phyloP scores from a whole-genome alignment of 2,888 invertebrate genomes.

The Synanthedon andrenaeformis region DNA sequence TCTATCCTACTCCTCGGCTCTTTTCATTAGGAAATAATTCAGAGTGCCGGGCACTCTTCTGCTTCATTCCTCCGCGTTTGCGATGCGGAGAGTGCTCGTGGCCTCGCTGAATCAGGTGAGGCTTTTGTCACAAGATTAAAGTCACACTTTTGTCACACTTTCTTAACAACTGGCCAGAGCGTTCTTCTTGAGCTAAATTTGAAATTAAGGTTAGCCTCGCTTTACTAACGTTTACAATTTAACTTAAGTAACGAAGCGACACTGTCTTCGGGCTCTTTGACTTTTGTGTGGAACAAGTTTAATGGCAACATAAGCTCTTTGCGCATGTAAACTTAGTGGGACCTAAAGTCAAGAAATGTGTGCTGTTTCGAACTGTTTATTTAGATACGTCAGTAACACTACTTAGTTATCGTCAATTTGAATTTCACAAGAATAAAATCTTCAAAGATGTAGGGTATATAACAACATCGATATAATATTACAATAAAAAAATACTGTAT shows the following conservation, averaged over 20 bases:
- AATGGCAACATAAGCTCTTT: too few species aligned
- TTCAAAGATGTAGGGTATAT: too few species aligned
- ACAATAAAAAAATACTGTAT: too few species aligned
- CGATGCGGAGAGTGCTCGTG: conserved; percentile 52
- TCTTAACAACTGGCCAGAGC: conserved; percentile 35
- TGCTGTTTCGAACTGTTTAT: too few species aligned
- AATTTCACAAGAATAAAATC: too few species aligned
- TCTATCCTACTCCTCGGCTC: conserved; percentile 57
- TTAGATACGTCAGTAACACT: too few species aligned
- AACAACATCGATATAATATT: too few species aligned
- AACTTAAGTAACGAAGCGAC: not conserved
- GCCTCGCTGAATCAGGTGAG: conserved; percentile 62
- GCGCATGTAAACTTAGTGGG: too few species aligned
- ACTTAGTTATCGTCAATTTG: too few species aligned
- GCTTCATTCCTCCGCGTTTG: conserved; percentile 65
- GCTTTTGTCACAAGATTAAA: conserved; percentile 70
- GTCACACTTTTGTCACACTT: conserved; percentile 34
- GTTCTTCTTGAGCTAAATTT: conserved; percentile 53
- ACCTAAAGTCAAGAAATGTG: too few species aligned
- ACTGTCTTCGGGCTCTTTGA: too few species aligned
- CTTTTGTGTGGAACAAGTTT: too few species aligned
- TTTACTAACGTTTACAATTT: conserved; percentile 8
- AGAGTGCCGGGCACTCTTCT: conserved; percentile 63
- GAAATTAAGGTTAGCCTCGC: conserved; percentile 36
- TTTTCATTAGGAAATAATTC: conserved; percentile 71